Evolutionary conservation across 2,888 invertebrate species (phyloP).

Genomic region (Lamproptera curius): DNA sequence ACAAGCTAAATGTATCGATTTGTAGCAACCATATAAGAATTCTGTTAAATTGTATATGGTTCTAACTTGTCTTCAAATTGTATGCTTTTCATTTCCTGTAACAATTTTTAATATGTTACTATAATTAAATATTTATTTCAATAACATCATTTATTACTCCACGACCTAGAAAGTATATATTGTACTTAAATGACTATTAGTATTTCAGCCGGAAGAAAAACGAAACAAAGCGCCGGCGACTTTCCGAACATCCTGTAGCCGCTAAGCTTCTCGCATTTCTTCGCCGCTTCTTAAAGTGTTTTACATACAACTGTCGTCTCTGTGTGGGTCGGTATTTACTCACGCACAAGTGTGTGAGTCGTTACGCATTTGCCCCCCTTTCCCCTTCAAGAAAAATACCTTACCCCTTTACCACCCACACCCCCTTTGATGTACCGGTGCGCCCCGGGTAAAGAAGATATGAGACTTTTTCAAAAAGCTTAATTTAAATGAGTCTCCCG

Average conservation of each 20-base stretch:
- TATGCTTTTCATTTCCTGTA: too few relatives aligned
- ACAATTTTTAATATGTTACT: too few relatives aligned
- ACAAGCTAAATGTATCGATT: too few relatives aligned
- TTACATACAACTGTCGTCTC: slow-evolving; percentile 64
- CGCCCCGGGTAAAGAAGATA: slow-evolving; percentile 75
- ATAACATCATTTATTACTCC: too few relatives aligned
- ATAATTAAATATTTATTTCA: too few relatives aligned
- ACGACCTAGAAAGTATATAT: too few relatives aligned
- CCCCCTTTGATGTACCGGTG: slow-evolving; percentile 69
- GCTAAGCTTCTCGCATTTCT: slow-evolving; percentile 77
- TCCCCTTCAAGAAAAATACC: slow-evolving; percentile 44
- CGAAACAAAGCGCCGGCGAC: neutral
- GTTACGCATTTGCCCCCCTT: slow-evolving; percentile 64
- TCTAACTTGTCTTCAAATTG: too few relatives aligned
- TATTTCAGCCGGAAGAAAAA: too few relatives aligned
- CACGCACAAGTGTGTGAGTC: slow-evolving; percentile 72
- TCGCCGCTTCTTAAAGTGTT: slow-evolving; percentile 78
- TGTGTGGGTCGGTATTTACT: slow-evolving; percentile 72
- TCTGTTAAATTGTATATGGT: too few relatives aligned
- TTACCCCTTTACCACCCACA: slow-evolving; percentile 57
- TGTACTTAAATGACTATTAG: too few relatives aligned
- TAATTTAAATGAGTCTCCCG: slow-evolving; percentile 75
- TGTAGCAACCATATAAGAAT: too few relatives aligned
- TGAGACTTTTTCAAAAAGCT: slow-evolving; percentile 77
- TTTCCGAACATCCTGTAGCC: slow-evolving; percentile 52